Conservation (phyloP, 2,888 invertebrate species). For the Xestia sexstrigata region DNA sequence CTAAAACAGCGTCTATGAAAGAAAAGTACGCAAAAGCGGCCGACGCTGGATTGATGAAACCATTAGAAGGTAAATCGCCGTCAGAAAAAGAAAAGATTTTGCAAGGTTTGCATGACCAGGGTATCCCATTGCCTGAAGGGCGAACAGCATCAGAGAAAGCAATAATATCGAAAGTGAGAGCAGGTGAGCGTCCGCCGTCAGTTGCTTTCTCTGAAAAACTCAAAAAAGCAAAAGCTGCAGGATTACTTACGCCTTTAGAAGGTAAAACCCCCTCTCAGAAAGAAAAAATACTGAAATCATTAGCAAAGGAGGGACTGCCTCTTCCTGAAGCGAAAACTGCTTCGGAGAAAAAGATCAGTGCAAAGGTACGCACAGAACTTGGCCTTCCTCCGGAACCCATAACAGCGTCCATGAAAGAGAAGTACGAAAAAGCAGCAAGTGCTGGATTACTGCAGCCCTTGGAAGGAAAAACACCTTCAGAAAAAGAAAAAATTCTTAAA, state of each 20-base stretch:
- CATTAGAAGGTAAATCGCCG: constrained; percentile 16
- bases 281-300: constrained; percentile 14
- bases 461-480: neutral
- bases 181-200: neutral
- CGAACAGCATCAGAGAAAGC: neutral
- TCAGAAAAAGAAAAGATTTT: constrained; percentile 24
- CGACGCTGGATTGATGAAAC: neutral
- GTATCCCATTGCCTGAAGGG: constrained; percentile 25
- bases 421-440: neutral
- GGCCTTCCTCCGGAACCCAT: neutral
- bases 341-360: neutral
- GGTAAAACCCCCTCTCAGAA: constrained; percentile 10
- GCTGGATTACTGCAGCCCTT: neutral
- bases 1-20: constrained; percentile 13
- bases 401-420: neutral
- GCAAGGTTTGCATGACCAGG: neutral
- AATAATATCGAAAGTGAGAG: neutral
- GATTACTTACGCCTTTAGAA: constrained; percentile 12
- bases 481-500: constrained; percentile 1
- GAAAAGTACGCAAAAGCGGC: constrained; percentile 18
- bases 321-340: neutral
- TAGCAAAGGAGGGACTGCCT: neutral
- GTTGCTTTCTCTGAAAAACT: neutral
- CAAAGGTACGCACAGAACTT: neutral
- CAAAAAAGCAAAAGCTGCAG: constrained; percentile 4